phyloP scores from a whole-genome alignment of 1,140 invertebrate species.

The Meloidogyne chitwoodi region DNA sequence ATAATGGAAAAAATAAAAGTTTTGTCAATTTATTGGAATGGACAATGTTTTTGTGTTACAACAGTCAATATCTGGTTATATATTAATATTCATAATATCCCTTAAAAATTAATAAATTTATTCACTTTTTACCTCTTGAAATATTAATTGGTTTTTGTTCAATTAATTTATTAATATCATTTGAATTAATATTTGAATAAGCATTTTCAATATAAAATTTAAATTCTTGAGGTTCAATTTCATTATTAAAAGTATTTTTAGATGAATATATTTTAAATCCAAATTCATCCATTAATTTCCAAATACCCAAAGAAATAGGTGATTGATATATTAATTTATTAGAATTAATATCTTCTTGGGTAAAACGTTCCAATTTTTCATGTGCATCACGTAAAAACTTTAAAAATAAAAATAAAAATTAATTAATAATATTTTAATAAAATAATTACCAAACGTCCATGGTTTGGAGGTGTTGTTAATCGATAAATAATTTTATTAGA shows the following conservation, averaged over 20 bases:
- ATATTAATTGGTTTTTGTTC: constrained; percentile 1
- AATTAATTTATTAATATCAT: constrained; percentile 27
- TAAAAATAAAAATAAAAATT: neutral
- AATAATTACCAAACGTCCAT: constrained; percentile 39
- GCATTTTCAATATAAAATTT: constrained; percentile 50
- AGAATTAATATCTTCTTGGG: constrained; percentile 47
- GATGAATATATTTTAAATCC: constrained; percentile 36
- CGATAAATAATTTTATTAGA: constrained; percentile 49
- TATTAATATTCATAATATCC: too few species aligned
- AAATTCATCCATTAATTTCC: constrained; percentile 50
- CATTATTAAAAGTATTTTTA: neutral
- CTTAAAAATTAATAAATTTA: neutral
- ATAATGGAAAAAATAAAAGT: too few species aligned
- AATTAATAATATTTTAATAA: neutral
- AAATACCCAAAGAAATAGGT: constrained; percentile 29
- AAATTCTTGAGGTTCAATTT: constrained; percentile 20
- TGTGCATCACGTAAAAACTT: constrained; percentile 21
- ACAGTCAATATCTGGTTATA: too few species aligned
- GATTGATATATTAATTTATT: constrained; percentile 33
- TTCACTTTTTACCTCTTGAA: neutral
- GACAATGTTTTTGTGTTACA: too few species aligned
- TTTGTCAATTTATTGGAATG: too few species aligned
- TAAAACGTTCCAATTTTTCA: constrained; percentile 34
- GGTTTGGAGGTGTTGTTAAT: constrained; percentile 40
- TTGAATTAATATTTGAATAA: constrained; percentile 35